phyloP scores from a whole-genome alignment of 2,888 invertebrate genomes.

The Tenodera sinensis region DNA sequence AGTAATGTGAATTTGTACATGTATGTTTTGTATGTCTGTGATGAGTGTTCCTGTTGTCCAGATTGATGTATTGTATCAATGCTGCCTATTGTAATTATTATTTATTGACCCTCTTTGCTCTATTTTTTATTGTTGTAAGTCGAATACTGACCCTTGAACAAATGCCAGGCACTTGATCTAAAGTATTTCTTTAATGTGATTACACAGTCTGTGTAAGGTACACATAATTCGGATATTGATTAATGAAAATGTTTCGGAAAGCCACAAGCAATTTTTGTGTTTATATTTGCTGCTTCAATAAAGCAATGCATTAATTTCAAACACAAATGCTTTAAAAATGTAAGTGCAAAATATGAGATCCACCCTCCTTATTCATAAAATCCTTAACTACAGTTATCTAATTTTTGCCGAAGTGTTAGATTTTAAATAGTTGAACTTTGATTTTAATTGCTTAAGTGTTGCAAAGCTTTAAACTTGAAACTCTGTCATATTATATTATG shows the following conservation, averaged over 20 bases:
- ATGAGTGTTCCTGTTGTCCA: background rate
- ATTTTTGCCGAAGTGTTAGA: background rate
- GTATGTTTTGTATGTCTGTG: conserved; percentile 2
- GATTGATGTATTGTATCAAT: conserved; percentile 3
- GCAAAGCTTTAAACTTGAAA: background rate
- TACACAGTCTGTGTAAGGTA: background rate
- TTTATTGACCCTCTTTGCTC: conserved; percentile 4
- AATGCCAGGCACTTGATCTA: background rate
- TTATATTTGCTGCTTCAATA: background rate
- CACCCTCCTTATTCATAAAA: background rate
- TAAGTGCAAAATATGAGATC: background rate
- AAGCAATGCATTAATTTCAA: background rate
- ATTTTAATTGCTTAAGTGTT: background rate
- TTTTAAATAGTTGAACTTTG: background rate
- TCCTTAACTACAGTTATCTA: background rate
- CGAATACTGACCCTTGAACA: too few species aligned
- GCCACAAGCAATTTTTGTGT: background rate
- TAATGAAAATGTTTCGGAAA: background rate
- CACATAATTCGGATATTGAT: background rate
- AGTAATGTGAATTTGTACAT: background rate
- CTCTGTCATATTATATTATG: background rate
- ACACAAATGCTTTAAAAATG: background rate
- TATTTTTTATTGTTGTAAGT: background rate
- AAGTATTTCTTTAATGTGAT: background rate
- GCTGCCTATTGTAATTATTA: conserved; percentile 12